Conservation (phyloP, 2,797 vertebrate species). For the Cercopithecus hamlyni region DNA sequence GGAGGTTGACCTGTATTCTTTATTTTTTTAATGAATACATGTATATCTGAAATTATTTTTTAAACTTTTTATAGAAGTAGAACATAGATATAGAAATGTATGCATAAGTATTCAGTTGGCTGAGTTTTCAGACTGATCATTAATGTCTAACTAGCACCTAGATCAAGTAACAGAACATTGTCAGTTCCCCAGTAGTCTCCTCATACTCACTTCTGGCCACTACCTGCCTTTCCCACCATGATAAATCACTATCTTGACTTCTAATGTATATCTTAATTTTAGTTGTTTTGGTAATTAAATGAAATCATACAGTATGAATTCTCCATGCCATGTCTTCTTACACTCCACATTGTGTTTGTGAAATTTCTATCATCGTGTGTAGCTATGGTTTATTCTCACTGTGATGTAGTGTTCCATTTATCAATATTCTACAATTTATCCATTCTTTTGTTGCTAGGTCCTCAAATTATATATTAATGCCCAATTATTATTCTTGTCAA, state of each 20-base stretch:
- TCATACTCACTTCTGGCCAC: not conserved
- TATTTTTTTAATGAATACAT: not conserved
- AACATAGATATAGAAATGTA: not conserved
- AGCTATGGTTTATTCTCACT: constrained; percentile 7
- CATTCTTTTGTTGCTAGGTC: not conserved
- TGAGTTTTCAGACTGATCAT: not conserved
- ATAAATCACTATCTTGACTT: not conserved
- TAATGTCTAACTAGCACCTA: not conserved
- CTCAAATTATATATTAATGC: constrained; percentile 42
- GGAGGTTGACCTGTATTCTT: not conserved
- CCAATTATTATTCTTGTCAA: not conserved
- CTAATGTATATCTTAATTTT: not conserved
- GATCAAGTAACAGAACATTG: constrained; percentile 10
- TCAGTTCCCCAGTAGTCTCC: not conserved
- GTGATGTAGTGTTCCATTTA: not conserved
- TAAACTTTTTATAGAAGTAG: not conserved
- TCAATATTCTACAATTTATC: not conserved
- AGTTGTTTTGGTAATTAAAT: not conserved
- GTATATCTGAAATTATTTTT: constrained; percentile 5
- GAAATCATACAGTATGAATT: not conserved
- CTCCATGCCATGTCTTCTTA: not conserved
- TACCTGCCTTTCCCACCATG: not conserved
- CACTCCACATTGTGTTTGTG: not conserved
- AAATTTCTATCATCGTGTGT: not conserved
- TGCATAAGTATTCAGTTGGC: not conserved